phyloP scores from a whole-genome alignment of 2,888 invertebrate species.

The Nomada lathburiana region DNA sequence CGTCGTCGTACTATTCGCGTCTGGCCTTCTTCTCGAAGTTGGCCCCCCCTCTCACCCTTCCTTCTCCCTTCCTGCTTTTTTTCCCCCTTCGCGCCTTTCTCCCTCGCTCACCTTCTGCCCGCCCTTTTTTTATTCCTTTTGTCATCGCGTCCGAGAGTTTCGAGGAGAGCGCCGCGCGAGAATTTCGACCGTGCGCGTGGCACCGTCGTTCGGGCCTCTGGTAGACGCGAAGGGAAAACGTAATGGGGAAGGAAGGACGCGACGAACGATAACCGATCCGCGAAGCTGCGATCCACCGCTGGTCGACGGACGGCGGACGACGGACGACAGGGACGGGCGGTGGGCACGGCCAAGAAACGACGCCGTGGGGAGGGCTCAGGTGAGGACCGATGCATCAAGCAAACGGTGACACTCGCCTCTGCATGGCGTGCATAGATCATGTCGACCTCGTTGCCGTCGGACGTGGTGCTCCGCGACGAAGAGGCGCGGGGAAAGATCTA shows the following conservation, averaged over 20 bases:
- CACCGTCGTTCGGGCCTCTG: too few relatives aligned
- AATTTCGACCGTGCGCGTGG: too few relatives aligned
- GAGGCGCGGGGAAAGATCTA: slow-evolving; percentile 57
- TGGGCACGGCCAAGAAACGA: slow-evolving; percentile 48
- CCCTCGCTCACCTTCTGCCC: not conserved
- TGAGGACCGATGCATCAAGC: slow-evolving; percentile 78
- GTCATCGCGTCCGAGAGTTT: not conserved
- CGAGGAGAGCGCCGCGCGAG: too few relatives aligned
- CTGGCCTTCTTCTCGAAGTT: slow-evolving; percentile 66
- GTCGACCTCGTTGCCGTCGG: slow-evolving; percentile 75
- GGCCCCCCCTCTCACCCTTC: slow-evolving; percentile 41
- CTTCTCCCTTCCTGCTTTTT: slow-evolving; percentile 22
- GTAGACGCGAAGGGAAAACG: too few relatives aligned
- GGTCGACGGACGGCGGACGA: slow-evolving; percentile 17
- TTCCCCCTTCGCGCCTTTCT: slow-evolving; percentile 4
- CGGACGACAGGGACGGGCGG: slow-evolving; percentile 27
- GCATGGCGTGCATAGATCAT: slow-evolving; percentile 79
- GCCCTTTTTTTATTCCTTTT: not conserved
- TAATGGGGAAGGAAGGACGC: too few relatives aligned
- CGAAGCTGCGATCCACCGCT: slow-evolving; percentile 11
- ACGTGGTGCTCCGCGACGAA: slow-evolving; percentile 58
- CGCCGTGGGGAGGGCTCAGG: slow-evolving; percentile 64
- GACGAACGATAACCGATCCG: slow-evolving; percentile 4
- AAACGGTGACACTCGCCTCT: slow-evolving; percentile 76
- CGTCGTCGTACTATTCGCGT: slow-evolving; percentile 78